Evolutionary conservation across 2,888 invertebrate genomes (phyloP).

Genomic region (Muschampia staudingeri): DNA sequence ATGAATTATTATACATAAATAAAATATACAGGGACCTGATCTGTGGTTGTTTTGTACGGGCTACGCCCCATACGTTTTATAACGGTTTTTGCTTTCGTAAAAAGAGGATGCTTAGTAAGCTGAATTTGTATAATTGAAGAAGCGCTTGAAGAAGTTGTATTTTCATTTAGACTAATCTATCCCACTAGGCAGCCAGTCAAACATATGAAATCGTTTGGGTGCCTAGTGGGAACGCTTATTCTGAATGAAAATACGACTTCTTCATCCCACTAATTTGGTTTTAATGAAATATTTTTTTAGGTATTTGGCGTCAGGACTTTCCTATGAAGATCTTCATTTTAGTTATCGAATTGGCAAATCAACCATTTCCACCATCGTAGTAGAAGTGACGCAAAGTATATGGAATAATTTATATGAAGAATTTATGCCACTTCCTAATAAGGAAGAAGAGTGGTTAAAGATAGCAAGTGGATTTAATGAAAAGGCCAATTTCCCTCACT

Average conservation of each 20-base stretch:
- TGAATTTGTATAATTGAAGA: slow-evolving; percentile 8
- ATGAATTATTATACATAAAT: not conserved
- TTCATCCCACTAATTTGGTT: slow-evolving; percentile 23
- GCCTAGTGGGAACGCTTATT: slow-evolving; percentile 15
- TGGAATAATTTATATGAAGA: slow-evolving; percentile 32
- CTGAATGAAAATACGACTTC: slow-evolving; percentile 29
- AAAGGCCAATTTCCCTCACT: slow-evolving; percentile 18
- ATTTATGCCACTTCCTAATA: slow-evolving; percentile 30
- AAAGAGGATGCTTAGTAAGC: slow-evolving; percentile 8
- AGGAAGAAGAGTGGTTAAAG: slow-evolving; percentile 27
- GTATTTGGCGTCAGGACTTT: slow-evolving; percentile 32
- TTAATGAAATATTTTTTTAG: slow-evolving; percentile 23
- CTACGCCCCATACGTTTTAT: slow-evolving; percentile 22
- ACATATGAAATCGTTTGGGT: slow-evolving; percentile 14
- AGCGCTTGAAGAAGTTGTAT: slow-evolving; percentile 10
- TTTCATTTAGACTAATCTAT: slow-evolving; percentile 14
- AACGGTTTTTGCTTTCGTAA: slow-evolving; percentile 9
- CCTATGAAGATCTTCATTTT: slow-evolving; percentile 31
- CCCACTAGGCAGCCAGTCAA: slow-evolving; percentile 14
- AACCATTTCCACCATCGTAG: slow-evolving; percentile 29
- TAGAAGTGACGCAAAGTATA: slow-evolving; percentile 29
- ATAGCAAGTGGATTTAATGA: slow-evolving; percentile 29
- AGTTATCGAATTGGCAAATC: slow-evolving; percentile 30
- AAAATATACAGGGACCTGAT: slow-evolving; percentile 16
- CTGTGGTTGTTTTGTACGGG: not conserved